Percentiles rank a stretch among this genome's conserved stretches.
Evolutionary conservation across 2,113 vertebrate species (phyloP).

Genomic region (Syngnathus floridae): DNA sequence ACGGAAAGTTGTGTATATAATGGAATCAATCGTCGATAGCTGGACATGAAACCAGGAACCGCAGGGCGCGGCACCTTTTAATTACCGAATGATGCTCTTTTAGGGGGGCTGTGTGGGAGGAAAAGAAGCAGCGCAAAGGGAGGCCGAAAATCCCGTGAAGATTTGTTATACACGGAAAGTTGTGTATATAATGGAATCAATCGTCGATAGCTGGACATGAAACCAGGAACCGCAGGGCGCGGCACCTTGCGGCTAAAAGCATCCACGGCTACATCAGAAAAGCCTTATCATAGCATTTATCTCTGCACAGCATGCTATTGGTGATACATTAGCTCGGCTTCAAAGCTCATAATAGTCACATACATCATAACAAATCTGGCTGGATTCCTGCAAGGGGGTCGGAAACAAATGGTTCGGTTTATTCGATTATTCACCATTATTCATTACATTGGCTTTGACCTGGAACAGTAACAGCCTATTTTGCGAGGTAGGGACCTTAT

Average conservation of each 20-base stretch:
- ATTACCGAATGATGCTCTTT: constrained; percentile 35
- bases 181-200: constrained; percentile 32
- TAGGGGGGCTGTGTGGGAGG: constrained; percentile 20
- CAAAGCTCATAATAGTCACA: constrained; percentile 43
- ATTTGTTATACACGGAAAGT: constrained; percentile 33
- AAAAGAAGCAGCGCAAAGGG: constrained; percentile 24
- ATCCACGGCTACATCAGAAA: constrained; percentile 21
- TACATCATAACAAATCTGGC: constrained; percentile 44
- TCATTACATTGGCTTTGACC: constrained; percentile 49
- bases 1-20: too few species aligned
- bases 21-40: too few species aligned
- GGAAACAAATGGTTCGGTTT: constrained; percentile 50
- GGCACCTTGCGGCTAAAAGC: constrained; percentile 7
- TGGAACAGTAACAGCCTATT: constrained; percentile 51
- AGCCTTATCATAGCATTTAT: constrained; percentile 39
- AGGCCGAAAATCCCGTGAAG: constrained; percentile 41
- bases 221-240: constrained; percentile 7
- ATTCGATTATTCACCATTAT: constrained; percentile 57
- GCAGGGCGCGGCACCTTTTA: too few species aligned
- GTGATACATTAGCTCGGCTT: constrained; percentile 48
- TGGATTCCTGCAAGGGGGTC: constrained; percentile 28
- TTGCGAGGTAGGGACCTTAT: constrained; percentile 47
- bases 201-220: constrained; percentile 12
- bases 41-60: too few species aligned
- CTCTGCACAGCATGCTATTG: constrained; percentile 10